These are phyloP conservation scores for Drosophila novamexicana DNA, from an alignment of 1,140 invertebrate genomes.

Conservation along the genomic window DNA sequence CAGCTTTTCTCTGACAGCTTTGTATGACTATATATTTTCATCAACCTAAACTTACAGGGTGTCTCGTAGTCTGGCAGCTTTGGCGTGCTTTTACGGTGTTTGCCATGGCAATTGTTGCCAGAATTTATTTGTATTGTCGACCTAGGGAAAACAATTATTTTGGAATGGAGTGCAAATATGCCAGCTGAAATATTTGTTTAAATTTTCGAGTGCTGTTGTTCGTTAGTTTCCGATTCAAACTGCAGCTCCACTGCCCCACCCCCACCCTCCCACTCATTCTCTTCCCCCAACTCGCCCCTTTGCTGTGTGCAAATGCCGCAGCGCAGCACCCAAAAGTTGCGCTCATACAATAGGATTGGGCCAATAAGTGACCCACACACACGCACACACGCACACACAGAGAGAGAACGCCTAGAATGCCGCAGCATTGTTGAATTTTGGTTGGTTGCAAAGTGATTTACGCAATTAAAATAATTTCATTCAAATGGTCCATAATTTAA, in stretches of 20 bases:
- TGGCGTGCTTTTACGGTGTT: constrained; percentile 28
- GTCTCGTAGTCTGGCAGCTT: background rate
- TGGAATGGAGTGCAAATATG: constrained; percentile 73
- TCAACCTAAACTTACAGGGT: background rate
- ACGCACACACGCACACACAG: background rate
- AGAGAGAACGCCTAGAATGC: constrained; percentile 34
- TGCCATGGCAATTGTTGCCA: constrained; percentile 50
- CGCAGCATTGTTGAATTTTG: constrained; percentile 75
- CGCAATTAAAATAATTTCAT: constrained; percentile 82
- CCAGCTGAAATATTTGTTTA: constrained; percentile 69
- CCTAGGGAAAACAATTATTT: constrained; percentile 72
- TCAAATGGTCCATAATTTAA: constrained; percentile 81
- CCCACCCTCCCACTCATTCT: background rate
- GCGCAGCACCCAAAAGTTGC: constrained; percentile 34
- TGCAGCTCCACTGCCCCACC: constrained; percentile 4
- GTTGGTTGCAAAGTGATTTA: constrained; percentile 79
- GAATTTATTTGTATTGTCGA: constrained; percentile 73
- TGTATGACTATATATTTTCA: too few relatives aligned
- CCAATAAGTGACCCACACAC: constrained; percentile 67
- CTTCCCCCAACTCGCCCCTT: background rate
- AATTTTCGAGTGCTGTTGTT: constrained; percentile 56
- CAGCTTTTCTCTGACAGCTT: background rate
- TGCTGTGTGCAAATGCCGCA: constrained; percentile 7
- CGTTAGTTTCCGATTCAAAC: constrained; percentile 44
- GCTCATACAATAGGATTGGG: constrained; percentile 67